Conservation (phyloP, 1,140 invertebrate genomes). For the Trichogramma pretiosum region DNA sequence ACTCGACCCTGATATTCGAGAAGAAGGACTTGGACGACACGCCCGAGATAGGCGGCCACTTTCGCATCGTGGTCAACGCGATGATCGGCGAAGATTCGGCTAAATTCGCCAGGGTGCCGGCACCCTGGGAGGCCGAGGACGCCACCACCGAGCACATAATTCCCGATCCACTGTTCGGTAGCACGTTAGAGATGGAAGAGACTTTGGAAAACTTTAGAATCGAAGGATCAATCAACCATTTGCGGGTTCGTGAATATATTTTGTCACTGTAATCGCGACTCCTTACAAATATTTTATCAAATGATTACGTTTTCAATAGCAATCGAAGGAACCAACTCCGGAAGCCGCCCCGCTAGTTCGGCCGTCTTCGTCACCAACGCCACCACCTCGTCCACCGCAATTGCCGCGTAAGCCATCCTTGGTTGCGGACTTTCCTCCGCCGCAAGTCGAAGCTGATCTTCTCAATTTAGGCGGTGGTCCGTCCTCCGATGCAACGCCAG, state of each 20-base stretch:
- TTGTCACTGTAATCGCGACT: not conserved
- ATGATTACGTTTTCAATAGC: too few species aligned
- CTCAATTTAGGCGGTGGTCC: conserved; percentile 36
- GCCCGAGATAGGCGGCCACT: conserved; percentile 70
- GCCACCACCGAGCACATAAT: conserved; percentile 31
- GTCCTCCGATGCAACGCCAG: conserved; percentile 14
- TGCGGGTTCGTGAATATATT: conserved; percentile 1
- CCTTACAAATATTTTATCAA: not conserved
- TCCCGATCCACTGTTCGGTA: conserved; percentile 64
- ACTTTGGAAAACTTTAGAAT: conserved; percentile 67
- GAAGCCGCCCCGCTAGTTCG: not conserved
- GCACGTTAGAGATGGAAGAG: conserved; percentile 74
- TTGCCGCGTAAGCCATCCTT: conserved; percentile 3
- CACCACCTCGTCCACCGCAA: not conserved
- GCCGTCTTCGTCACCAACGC: not conserved
- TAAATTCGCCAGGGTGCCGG: conserved; percentile 51
- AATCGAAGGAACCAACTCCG: not conserved
- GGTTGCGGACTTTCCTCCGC: not conserved
- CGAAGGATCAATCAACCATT: conserved; percentile 18
- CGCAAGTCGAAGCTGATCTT: conserved; percentile 40
- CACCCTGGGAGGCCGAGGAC: conserved; percentile 65
- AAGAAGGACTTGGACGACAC: conserved; percentile 67
- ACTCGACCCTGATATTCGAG: conserved; percentile 64
- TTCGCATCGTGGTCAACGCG: conserved; percentile 63
- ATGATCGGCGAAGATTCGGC: conserved; percentile 59